Evolutionary conservation across 2,113 vertebrate species (phyloP).

Genomic region (Larimichthys polyactis): DNA sequence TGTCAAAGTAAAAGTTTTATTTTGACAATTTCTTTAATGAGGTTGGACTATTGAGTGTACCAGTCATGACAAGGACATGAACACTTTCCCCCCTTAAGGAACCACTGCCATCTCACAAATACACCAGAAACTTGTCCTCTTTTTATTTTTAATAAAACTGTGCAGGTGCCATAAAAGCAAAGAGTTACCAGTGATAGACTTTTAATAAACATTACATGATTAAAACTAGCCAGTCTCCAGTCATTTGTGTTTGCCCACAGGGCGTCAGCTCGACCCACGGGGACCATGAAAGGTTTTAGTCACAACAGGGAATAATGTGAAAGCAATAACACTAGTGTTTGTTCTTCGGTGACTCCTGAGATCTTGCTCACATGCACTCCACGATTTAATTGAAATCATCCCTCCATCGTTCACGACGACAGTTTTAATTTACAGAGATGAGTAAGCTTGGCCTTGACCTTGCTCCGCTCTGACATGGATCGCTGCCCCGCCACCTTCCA

Average conservation of each 20-base stretch:
- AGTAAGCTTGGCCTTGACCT: slow-evolving; percentile 76
- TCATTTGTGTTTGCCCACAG: slow-evolving; percentile 20
- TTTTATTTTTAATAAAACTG: neutral
- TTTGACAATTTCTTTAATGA: neutral
- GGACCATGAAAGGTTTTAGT: slow-evolving; percentile 29
- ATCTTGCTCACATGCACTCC: slow-evolving; percentile 24
- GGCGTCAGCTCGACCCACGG: slow-evolving; percentile 8
- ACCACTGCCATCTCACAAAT: neutral
- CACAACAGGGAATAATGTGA: slow-evolving; percentile 36
- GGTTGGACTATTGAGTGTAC: too few relatives aligned
- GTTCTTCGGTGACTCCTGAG: slow-evolving; percentile 47
- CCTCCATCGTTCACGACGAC: slow-evolving; percentile 71
- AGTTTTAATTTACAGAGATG: slow-evolving; percentile 82
- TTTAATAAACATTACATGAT: neutral
- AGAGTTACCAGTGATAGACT: neutral
- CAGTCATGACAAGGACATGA: neutral
- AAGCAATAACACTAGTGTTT: slow-evolving; percentile 46
- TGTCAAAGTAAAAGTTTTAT: neutral
- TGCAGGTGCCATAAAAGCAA: neutral
- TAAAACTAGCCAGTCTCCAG: neutral
- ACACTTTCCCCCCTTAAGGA: neutral
- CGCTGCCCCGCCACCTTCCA: slow-evolving; percentile 57
- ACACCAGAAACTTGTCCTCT: neutral
- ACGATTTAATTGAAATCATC: slow-evolving; percentile 79
- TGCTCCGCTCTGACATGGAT: slow-evolving; percentile 68